Evolutionary conservation across 1,140 invertebrate species (phyloP).

Genomic region (Heliconius hermathena): DNA sequence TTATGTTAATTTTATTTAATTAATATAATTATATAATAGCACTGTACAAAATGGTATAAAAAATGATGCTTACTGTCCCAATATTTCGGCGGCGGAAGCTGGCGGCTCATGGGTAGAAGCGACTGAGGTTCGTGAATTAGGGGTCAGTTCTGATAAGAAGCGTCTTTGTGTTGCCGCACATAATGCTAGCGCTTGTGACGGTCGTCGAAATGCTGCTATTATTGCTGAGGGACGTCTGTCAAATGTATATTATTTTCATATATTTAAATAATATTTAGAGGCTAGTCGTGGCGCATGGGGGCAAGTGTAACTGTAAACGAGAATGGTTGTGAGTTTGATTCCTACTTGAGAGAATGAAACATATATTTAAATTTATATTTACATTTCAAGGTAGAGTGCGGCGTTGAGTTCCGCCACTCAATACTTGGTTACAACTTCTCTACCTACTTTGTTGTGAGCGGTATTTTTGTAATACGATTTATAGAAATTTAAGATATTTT

Average conservation of each 20-base stretch:
- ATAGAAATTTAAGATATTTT: too few relatives aligned
- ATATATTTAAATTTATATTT: too few relatives aligned
- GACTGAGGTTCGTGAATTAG: constrained; percentile 66
- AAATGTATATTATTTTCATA: constrained; percentile 12
- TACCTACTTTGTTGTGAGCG: too few relatives aligned
- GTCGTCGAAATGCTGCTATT: constrained; percentile 81
- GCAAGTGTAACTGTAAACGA: too few relatives aligned
- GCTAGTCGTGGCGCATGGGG: too few relatives aligned
- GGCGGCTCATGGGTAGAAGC: constrained; percentile 65
- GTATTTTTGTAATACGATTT: too few relatives aligned
- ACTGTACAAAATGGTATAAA: background rate
- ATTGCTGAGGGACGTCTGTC: constrained; percentile 81
- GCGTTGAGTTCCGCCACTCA: too few relatives aligned
- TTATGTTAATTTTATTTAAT: too few relatives aligned
- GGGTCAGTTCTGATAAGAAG: constrained; percentile 66
- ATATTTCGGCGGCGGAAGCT: constrained; percentile 64
- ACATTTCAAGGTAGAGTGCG: too few relatives aligned
- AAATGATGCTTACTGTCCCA: constrained; percentile 66
- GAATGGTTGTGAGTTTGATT: too few relatives aligned
- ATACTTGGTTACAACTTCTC: too few relatives aligned
- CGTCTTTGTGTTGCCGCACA: constrained; percentile 77
- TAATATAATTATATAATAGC: background rate
- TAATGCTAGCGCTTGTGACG: constrained; percentile 81
- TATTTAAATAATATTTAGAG: background rate
- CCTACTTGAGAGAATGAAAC: too few relatives aligned